Base-by-base conservation (phyloP, 2,888 invertebrate genomes). In the Himalopsyche anomala region DNA sequence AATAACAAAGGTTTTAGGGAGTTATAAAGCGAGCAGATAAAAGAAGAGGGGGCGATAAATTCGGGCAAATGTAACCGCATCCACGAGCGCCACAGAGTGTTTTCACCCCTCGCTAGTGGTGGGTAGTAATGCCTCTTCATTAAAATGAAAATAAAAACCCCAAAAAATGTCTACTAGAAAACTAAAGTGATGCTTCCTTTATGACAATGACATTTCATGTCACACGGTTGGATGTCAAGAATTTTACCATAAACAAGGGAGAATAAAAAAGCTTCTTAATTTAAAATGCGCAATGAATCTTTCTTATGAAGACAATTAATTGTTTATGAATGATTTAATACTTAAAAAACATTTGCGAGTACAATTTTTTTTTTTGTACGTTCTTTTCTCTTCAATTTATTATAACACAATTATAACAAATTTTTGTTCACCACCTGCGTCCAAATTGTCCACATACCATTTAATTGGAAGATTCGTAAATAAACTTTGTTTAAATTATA, bases 111-210 rank as follows among this genome's bases (percentile, higher is more conserved):
- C 19, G 3, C 62, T 19, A 62, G 62, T 62, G 19, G 62, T 62
- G 62, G 62, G 8, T 4, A 15, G 62, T 62, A 62, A 62, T 62
- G 62, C 28, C 28, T 62, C 62, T 62, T 62, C 62, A 62, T 62
- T 62, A 62, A 62, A 62, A 62, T 62, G 62, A 62, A 62, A 62
- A 62, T 62, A 62, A 62, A 62, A 62, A n/a, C 62, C 62, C 19
- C 8, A 28, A 62, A 62, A 62, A 28, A 0, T n/a, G n/a, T 28
- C 28, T 28, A 62, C 62, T 19, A 62, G 62, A 19, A 15, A 62
- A 62, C 19, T 0, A 62, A 62, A 5, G 19, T 19, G 62, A 28
- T 19, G 11, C 62, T 28, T 28, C 19, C 9, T 62, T 62, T 62
- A 62, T 62, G 62, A 19, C 4, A 19, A 19, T 62, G 62, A 62